A percentile compares a stretch with the other conserved stretches of the same genome.
phyloP scores from a whole-genome alignment of 2,113 vertebrate species.

The Tupaia chinensis region DNA sequence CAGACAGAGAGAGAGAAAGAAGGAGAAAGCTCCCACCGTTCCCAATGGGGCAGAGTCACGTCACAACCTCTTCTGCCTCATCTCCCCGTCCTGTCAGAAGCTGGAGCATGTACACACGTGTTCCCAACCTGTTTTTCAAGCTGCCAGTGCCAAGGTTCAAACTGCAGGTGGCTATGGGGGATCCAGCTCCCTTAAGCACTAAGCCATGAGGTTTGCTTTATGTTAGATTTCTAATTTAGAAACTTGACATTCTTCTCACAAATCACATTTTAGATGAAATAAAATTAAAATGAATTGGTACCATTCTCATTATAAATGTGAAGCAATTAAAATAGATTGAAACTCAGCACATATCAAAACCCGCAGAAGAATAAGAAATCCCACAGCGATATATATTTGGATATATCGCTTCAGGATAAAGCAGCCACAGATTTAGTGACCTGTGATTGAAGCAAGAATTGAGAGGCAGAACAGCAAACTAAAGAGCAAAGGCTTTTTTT shows the following conservation, averaged over 20 bases:
- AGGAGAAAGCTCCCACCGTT: too few species aligned
- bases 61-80: too few species aligned
- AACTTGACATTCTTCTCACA: background rate
- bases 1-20: too few species aligned
- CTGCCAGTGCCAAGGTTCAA: too few species aligned
- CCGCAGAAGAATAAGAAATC: background rate
- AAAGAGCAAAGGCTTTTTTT: too few species aligned
- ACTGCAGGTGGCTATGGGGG: too few species aligned
- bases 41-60: too few species aligned
- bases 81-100: too few species aligned
- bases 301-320: background rate
- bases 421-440: background rate
- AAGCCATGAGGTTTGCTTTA: too few species aligned
- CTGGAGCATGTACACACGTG: too few species aligned
- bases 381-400: background rate
- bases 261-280: constrained; percentile 6
- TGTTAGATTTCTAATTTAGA: background rate
- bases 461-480: background rate
- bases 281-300: background rate
- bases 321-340: background rate
- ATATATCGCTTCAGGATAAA: background rate
- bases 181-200: too few species aligned
- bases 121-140: too few species aligned
- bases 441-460: background rate
- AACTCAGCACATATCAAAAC: background rate